These are phyloP conservation scores for Lophura nycthemera DNA, from an alignment of 2,113 vertebrate genomes.

Conservation along the genomic window DNA sequence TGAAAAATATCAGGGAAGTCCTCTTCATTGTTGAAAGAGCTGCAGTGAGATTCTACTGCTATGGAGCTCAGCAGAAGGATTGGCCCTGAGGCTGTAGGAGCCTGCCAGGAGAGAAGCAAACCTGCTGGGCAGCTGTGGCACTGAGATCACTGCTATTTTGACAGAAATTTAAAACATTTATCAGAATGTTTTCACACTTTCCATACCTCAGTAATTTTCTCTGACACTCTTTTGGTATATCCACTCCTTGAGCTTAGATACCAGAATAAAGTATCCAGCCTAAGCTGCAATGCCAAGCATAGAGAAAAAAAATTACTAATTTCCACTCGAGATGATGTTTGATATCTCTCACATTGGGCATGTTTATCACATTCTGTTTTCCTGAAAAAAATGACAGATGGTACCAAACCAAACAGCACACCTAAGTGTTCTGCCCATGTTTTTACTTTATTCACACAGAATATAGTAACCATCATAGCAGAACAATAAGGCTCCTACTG, in stretches of 20 bases:
- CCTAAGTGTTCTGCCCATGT: rapidly evolving
- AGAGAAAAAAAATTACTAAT: not conserved
- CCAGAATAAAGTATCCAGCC: not conserved
- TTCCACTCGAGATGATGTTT: not conserved
- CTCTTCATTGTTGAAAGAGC: not conserved
- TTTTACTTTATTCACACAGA: not conserved
- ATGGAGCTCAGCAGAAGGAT: not conserved
- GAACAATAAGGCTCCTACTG: not conserved
- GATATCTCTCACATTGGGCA: not conserved
- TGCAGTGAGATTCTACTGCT: not conserved
- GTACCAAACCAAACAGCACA: not conserved
- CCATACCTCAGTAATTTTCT: not conserved
- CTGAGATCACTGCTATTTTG: not conserved
- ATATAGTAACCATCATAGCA: rapidly evolving
- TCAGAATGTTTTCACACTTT: not conserved
- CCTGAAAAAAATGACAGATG: not conserved
- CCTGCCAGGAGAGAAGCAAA: not conserved
- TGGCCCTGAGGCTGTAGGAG: not conserved
- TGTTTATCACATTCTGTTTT: not conserved
- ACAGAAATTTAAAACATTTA: not conserved
- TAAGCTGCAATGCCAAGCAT: not conserved
- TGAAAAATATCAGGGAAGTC: not conserved
- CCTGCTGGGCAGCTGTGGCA: not conserved
- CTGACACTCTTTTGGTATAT: not conserved
- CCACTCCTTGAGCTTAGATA: not conserved